Percentiles rank a stretch among this genome's conserved stretches.
These are phyloP conservation scores for Dendrolimus pini DNA, from an alignment of 2,888 invertebrate species.

Conservation along the genomic window DNA sequence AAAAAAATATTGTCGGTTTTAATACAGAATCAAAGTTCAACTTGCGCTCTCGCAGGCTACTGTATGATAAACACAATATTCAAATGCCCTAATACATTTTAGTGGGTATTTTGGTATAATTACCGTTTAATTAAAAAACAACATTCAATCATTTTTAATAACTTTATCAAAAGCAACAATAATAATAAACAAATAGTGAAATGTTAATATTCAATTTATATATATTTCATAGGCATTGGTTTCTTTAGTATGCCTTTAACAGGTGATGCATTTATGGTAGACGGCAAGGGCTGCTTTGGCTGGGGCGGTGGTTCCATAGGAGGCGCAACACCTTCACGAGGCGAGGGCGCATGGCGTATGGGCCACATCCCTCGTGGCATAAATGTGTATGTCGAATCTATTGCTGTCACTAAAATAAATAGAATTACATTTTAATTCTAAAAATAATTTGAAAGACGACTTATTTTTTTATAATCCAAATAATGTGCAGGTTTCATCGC, in stretches of 20 bases:
- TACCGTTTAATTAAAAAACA: no score
- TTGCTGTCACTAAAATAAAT: slow-evolving; percentile 40
- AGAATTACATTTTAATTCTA: background rate
- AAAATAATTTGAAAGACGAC: slow-evolving; percentile 1
- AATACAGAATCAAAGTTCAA: no score
- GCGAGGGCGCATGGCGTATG: slow-evolving; percentile 23
- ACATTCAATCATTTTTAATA: no score
- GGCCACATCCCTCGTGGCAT: slow-evolving; percentile 50
- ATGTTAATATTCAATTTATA: slow-evolving; percentile 21
- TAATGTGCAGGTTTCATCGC: no score
- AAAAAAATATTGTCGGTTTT: no score
- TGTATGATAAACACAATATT: no score
- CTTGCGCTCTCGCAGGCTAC: no score
- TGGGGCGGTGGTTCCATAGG: slow-evolving; percentile 41
- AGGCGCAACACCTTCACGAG: slow-evolving; percentile 28
- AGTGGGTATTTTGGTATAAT: no score
- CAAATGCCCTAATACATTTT: no score
- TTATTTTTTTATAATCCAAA: no score
- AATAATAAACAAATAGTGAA: no score
- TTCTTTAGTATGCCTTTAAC: slow-evolving; percentile 67
- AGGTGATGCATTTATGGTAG: slow-evolving; percentile 23
- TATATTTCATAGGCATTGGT: slow-evolving; percentile 69
- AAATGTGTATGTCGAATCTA: slow-evolving; percentile 54
- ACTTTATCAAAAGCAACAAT: no score
- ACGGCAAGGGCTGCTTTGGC: slow-evolving; percentile 28